Conservation (phyloP, 2,888 invertebrate genomes). For the Standfussiana lucernea region DNA sequence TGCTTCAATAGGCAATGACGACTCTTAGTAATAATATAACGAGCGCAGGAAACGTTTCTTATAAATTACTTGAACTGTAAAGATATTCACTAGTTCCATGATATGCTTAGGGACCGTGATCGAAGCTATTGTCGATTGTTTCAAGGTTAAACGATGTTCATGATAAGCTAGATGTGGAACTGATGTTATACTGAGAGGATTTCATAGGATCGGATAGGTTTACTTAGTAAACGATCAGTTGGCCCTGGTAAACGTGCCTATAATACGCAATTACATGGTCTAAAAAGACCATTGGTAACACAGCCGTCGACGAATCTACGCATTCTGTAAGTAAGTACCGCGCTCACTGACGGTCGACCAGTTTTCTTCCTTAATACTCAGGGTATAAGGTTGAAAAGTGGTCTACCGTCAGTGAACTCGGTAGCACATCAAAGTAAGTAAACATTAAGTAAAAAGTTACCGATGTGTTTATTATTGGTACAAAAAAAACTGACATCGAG, state of each 20-base stretch:
- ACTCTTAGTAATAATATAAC: slow-evolving; percentile 33
- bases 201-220: too few relatives aligned
- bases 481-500: too few relatives aligned
- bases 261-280: neutral
- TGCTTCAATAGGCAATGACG: slow-evolving; percentile 15
- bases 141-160: neutral
- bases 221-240: too few relatives aligned
- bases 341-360: too few relatives aligned
- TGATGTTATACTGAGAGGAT: too few relatives aligned
- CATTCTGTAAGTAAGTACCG: neutral
- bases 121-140: neutral
- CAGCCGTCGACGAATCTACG: neutral
- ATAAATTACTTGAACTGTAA: slow-evolving; percentile 41
- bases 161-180: neutral
- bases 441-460: too few relatives aligned
- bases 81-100: slow-evolving; percentile 21
- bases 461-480: too few relatives aligned
- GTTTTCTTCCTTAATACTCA: too few relatives aligned
- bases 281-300: neutral
- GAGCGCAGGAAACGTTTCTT: slow-evolving; percentile 11
- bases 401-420: too few relatives aligned
- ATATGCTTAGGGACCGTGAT: neutral
- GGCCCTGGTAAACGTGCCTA: too few relatives aligned
- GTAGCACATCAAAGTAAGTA: too few relatives aligned
- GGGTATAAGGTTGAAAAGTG: too few relatives aligned